Percentiles rank a stretch among this genome's conserved stretches.
Evolutionary conservation across 2,888 invertebrate species (phyloP).

Genomic region (Hymenopus coronatus): DNA sequence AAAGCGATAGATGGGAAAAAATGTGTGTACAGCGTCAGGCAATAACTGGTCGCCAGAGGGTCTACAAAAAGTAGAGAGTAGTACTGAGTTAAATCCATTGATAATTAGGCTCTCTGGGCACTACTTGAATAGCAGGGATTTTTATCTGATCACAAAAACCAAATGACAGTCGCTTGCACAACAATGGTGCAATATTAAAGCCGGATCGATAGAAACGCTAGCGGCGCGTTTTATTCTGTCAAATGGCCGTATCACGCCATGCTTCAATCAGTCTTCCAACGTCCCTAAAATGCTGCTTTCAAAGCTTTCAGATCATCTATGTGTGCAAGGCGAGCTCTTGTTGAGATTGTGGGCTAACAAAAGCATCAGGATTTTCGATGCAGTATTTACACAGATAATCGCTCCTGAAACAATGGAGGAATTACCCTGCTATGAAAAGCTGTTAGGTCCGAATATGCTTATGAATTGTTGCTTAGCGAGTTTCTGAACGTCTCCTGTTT

Average conservation of each 20-base stretch:
- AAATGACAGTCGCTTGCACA: background rate
- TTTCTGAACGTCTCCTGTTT: no score
- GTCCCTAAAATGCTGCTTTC: background rate
- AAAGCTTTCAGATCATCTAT: background rate
- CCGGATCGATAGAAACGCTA: background rate
- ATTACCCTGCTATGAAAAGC: no score
- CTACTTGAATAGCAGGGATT: background rate
- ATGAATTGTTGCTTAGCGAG: no score
- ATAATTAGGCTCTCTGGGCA: background rate
- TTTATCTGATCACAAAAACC: background rate
- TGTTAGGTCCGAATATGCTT: no score
- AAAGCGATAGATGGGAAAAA: no score
- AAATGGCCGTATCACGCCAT: background rate
- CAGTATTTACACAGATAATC: background rate
- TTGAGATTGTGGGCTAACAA: background rate
- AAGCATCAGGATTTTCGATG: background rate
- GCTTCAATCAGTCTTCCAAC: background rate
- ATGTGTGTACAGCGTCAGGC: no score
- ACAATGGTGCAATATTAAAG: background rate
- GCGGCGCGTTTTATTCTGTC: background rate
- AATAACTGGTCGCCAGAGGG: no score
- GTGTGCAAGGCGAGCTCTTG: background rate
- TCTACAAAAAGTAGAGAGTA: background rate
- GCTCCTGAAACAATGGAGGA: background rate
- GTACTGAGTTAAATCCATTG: background rate